Evolutionary conservation across 2,113 vertebrate genomes (phyloP), one percentile per base, ranked within the genome.

Genomic region (Merops nubicus): DNA sequence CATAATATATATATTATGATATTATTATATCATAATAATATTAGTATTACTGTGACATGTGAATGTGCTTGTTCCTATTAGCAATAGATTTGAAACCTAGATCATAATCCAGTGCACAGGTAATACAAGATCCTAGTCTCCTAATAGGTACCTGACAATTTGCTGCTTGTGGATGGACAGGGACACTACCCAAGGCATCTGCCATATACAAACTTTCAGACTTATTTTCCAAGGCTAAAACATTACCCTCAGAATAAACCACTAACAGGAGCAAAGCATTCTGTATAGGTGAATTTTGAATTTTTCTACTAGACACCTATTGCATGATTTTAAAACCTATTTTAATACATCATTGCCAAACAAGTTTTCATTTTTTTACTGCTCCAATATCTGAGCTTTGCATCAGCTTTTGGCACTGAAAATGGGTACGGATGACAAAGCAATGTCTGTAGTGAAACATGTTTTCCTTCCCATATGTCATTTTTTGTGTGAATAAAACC

Each of bases 401-500:
- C 57, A 63, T 88, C 87, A 93, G 85, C 14, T 95, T 93, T 96
- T 94, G 89, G 93, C 75, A 92, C 34, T 86, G 65, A 75, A 96
- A 93, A 73, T 51, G 33, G 38, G 64, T 76, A 91, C 84, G 63
- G 86, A 88, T 96, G 88, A 97, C 57, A n/a, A 67, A 90, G 48
- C 20, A 74, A 62, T 67, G 72, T 79, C 89, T 73, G 25, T 80
- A 94, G 83, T 70, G 72, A 96, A 97, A 96, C 67, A 70, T 40
- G 47, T 89, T 92, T 81, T 89, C 77, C 79, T 95, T 78, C 92
- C 86, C 93, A 43, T 77, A 29, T 90, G 85, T 64, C 53, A 76
- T 67, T 85, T 96, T 80, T 91, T 85, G 54, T 60, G 57, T 95
- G 93, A 96, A 83, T 89, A 96, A 97, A 97, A 85, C 48, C 78